Base-by-base conservation (phyloP, 2,888 invertebrate species). In the Monopis laevigella region DNA sequence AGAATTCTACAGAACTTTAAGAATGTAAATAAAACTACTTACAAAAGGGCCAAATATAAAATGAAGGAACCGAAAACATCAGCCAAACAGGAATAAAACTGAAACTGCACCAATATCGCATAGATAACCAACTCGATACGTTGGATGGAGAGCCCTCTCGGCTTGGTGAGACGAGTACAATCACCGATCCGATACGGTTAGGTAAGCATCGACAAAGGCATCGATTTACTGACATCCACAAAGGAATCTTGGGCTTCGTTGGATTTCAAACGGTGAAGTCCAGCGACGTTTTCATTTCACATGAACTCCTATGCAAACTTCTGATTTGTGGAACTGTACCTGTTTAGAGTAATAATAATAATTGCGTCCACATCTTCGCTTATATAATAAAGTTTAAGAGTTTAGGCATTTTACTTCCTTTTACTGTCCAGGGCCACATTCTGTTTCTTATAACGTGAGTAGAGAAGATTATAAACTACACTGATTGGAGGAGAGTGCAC, bases 161-260 rank as follows among this genome's bases (percentile, higher is more conserved):
- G 10, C 12, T 30, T 30, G 32, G 32, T 17, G 32, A 3, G 36
- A 36, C 6, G 24, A 24, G 12, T 11, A 36, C 36, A 36, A 36
- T 36, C 36, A 36, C 34, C 36, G 36, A 36, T 36, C 36, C 36
- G 21, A 36, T 36, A 36, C 36, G 36, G 18, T 36, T 36, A 21
- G 13, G 21, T 36, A 36, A 36, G 12, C 36, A 34, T 18, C 34
- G 7, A 34, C 34, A 34, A 34, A 34, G 34, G 17, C 18, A 2
- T 14, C 16, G 34, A 16, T 34, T 34, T 34, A 34, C 16, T 16
- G 18, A 34, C n/a, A 8, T 21, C 24, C 8, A 34, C 34, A 34
- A 34, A 34, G n/a, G 34, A 7, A 17, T 17, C 34, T 34, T 34
- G 18, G 34, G 34, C n/a, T 34, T 34, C 17, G 18, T 8, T 34